Evolutionary conservation across 2,797 vertebrate species (phyloP).

Genomic region (Mormyrus proboscirostris): DNA sequence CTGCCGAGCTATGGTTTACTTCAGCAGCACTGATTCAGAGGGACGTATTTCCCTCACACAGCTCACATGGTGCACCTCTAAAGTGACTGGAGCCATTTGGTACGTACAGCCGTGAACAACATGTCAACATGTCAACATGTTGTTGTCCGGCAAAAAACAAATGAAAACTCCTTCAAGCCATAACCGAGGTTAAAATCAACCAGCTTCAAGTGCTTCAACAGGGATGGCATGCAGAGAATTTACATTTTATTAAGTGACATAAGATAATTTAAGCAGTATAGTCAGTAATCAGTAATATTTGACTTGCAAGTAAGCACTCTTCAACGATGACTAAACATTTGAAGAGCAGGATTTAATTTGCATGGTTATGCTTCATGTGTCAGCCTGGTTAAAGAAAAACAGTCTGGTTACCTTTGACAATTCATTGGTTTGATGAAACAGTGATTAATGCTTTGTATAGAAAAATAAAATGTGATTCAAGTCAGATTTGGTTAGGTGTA

Average conservation of each 20-base stretch:
- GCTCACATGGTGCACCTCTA: neutral
- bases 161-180: neutral
- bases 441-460: neutral
- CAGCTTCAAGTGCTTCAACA: neutral
- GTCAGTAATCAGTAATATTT: neutral
- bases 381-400: neutral
- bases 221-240: neutral
- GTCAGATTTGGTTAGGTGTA: neutral
- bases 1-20: neutral
- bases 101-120: neutral
- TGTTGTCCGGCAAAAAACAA: neutral
- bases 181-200: neutral
- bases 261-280: neutral
- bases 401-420: neutral
- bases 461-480: neutral
- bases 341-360: neutral
- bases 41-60: neutral
- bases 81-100: neutral
- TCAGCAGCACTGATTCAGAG: neutral
- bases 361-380: neutral
- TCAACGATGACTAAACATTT: neutral
- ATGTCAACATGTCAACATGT: neutral
- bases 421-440: neutral
- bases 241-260: neutral
- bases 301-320: neutral